Evolutionary conservation across 2,797 vertebrate genomes (phyloP).

Genomic region (Silurus aristotelis): DNA sequence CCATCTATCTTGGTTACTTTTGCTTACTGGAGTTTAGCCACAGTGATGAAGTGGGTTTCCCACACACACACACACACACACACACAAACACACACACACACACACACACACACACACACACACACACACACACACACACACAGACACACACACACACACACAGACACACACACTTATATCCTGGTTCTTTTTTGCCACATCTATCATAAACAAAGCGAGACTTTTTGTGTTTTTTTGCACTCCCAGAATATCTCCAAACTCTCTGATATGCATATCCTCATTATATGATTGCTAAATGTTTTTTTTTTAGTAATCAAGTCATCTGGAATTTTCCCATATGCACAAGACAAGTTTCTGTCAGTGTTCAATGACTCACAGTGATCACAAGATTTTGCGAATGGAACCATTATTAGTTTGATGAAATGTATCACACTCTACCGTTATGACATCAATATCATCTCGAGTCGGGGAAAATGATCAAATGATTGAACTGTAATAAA

Average conservation of each 20-base stretch:
- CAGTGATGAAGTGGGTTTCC: background rate
- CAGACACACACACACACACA: no score
- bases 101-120: no score
- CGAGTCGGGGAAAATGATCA: no score
- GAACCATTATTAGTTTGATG: background rate
- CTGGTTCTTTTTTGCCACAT: no score
- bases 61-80: no score
- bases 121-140: no score
- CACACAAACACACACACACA: no score
- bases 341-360: background rate
- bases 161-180: no score
- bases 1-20: background rate
- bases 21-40: background rate
- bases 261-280: background rate
- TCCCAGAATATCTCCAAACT: background rate
- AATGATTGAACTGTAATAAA: no score
- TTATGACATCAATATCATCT: no score
- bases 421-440: background rate
- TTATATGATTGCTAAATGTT: background rate
- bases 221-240: background rate
- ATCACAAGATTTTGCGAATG: background rate
- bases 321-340: background rate
- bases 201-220: no score
- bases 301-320: background rate
- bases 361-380: background rate